Base-by-base conservation (phyloP, 2,797 vertebrate species). In the Chromobotia macracanthus region DNA sequence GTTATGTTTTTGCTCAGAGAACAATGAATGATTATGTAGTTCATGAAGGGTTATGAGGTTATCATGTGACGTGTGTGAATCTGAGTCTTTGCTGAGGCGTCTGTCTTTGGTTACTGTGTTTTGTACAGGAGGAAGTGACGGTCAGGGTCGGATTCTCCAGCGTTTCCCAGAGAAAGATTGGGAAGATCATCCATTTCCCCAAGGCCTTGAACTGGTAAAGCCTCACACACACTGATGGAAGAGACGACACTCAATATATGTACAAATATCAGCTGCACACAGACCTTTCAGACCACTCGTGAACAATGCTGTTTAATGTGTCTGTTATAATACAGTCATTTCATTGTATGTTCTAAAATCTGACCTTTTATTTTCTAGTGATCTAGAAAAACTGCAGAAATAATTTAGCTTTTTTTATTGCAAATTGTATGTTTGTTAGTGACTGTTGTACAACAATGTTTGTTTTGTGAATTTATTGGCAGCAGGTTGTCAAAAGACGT, bases 91-190 rank as follows among this genome's bases (percentile, higher is more conserved):
- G 28, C 64, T 31, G 31, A 31, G 3, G 31, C 31, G 31, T 31
- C 31, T 31, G 31, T 31, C 31, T 31, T 31, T 31, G 31, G 31
- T 31, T 5, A 80, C 15, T 76, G 23, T 90, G 44, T 89, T 44
- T 77, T 79, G 11, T 89, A 10, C 41, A 98, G 96, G 94, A 87
- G 96, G 95, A 51, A 94, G 95, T 88, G 96, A 97, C 80, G 96
- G 97, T 88, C 97, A 96, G 90, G 97, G 97, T 76, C 94, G 94
- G 86, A 98, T 98, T 87, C 93, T 96, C 78, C 97, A 98, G 91
- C 94, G 96, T 80, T 98, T 98, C 89, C 97, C 97, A 23, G 97
- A 98, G 93, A 98, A 97, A 90, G 97, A 98, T 85, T 98, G 97
- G 97, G 97, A 97, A 90, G 97, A 98, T 90, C 98, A 95, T 90